Evolutionary conservation across 2,888 invertebrate genomes (phyloP).

Genomic region (Sesamia inferens): DNA sequence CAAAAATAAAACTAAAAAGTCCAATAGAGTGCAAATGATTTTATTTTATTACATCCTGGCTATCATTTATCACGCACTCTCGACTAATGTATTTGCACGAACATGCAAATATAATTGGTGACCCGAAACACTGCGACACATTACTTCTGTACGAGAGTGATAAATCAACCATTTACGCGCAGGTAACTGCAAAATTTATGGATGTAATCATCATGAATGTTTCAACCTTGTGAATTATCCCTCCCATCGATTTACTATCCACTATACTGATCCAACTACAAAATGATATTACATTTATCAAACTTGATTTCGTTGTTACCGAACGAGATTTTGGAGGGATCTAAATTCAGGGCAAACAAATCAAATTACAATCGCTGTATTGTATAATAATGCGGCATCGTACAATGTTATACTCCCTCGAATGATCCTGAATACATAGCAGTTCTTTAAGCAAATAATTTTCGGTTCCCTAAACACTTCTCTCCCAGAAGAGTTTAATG

Average conservation of each 20-base stretch:
- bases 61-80: slow-evolving; percentile 57
- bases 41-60: slow-evolving; percentile 44
- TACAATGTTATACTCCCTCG: slow-evolving; percentile 2
- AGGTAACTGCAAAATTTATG: slow-evolving; percentile 79
- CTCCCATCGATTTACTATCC: slow-evolving; percentile 65
- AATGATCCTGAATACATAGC: slow-evolving; percentile 48
- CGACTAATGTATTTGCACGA: slow-evolving; percentile 59
- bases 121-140: slow-evolving; percentile 69
- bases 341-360: slow-evolving; percentile 34
- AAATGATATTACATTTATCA: slow-evolving; percentile 55
- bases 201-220: slow-evolving; percentile 78
- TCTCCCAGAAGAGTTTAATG: slow-evolving; percentile 48
- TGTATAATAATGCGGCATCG: slow-evolving; percentile 21
- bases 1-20: slow-evolving; percentile 25
- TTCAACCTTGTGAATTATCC: slow-evolving; percentile 73
- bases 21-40: slow-evolving; percentile 35
- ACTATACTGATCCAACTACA: slow-evolving; percentile 53
- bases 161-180: slow-evolving; percentile 80
- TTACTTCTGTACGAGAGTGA: slow-evolving; percentile 69
- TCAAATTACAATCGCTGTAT: slow-evolving; percentile 38
- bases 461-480: slow-evolving; percentile 20
- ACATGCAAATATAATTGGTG: slow-evolving; percentile 65
- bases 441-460: slow-evolving; percentile 40
- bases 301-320: slow-evolving; percentile 30
- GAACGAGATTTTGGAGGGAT: slow-evolving; percentile 20